Evolutionary conservation across 2,888 invertebrate genomes (phyloP), one percentile per base, ranked within the genome.

Genomic region (Petrophora chlorosata): DNA sequence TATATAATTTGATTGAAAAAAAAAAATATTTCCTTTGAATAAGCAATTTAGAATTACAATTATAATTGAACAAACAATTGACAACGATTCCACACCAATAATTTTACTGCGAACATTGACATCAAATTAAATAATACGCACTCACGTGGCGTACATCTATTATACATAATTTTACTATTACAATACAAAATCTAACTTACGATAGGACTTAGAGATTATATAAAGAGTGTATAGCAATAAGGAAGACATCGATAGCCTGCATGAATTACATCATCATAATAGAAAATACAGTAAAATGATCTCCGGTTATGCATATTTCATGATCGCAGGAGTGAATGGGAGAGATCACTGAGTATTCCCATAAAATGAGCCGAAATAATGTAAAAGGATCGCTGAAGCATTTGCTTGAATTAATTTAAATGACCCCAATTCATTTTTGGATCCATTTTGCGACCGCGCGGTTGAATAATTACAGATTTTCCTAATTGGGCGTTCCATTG

Each of bases 231-330:
- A 90, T 89, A 90, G 89, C 89, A 84, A 84, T 82, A 82, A 89
- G 90, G 90, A 90, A 90, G 90, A 90, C 90, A 89, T 90, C 82
- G 80, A 88, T 89, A 89, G 90, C 90, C 89, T 90, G 89, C 89
- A 87, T 89, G 73, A 80, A 81, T 87, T 86, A 79, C 74, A 76
- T 80, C 76, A 66, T 76, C 68, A 73, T 47, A 50, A 77, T 81
- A 81, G 76, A 84, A 76, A 81, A 81, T 78, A 82, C 65, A 70
- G 58, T 74, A 60, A 63, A 56, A 71, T 55, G 8, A 41, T 46
- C n/a, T 42, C 32, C n/a, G 34, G 25, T 23, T 29, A 26, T 28
- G 34, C 47, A 51, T 32, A 43, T 53, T 51, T 39, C 38, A 50
- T 44, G 45, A 30, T 41, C 39, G 40, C 47, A 55, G 51, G 46